phyloP scores from a whole-genome alignment of 2,888 invertebrate genomes.

The Luperina nickerlii region DNA sequence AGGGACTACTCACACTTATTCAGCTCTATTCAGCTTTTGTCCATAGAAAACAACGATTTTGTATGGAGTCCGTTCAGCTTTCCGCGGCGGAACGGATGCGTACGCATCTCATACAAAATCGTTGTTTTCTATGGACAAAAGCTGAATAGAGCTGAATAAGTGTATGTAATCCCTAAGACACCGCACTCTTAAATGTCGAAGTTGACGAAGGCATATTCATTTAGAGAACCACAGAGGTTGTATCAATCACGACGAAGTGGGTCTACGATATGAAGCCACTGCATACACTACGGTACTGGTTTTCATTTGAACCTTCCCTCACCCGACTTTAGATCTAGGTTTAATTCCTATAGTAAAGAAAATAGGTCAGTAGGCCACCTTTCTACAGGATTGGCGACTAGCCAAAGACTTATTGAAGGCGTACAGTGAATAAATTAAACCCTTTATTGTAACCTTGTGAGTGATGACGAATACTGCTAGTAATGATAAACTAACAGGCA shows the following conservation, averaged over 20 bases:
- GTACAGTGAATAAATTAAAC: slow-evolving; percentile 50
- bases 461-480: slow-evolving; percentile 5
- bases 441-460: slow-evolving; percentile 15
- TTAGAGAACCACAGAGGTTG: too few species aligned
- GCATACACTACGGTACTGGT: neutral
- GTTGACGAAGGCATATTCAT: neutral
- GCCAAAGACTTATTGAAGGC: slow-evolving; percentile 52
- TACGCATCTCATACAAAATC: too few species aligned
- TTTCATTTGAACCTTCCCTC: slow-evolving; percentile 4
- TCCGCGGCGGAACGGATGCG: too few species aligned
- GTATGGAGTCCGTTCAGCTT: too few species aligned
- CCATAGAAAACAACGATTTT: too few species aligned
- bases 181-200: too few species aligned
- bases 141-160: too few species aligned
- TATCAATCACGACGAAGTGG: neutral
- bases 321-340: neutral
- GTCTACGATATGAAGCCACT: neutral
- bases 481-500: slow-evolving; percentile 7
- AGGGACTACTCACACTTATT: too few species aligned
- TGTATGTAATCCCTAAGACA: too few species aligned
- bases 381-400: slow-evolving; percentile 34
- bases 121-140: too few species aligned
- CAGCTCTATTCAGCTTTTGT: too few species aligned
- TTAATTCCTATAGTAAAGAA: slow-evolving; percentile 21
- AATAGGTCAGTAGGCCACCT: slow-evolving; percentile 39